These are phyloP conservation scores for Mohoua ochrocephala DNA, from an alignment of 2,113 vertebrate genomes.

Conservation along the genomic window DNA sequence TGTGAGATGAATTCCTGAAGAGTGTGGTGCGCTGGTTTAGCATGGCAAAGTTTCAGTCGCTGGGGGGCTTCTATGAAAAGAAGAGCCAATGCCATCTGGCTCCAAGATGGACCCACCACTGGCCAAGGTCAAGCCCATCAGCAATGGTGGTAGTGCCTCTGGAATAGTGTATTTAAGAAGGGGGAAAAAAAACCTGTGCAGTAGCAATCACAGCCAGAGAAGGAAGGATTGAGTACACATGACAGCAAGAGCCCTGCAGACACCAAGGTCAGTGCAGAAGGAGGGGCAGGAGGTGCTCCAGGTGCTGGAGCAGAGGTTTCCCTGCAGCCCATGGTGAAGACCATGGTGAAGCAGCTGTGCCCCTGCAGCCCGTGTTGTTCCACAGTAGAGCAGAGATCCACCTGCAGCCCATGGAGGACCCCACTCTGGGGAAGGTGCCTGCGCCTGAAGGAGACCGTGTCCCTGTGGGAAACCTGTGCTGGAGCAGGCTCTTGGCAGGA, in stretches of 20 bases:
- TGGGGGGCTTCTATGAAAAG: not conserved
- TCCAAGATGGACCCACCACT: not conserved
- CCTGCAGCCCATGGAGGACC: not conserved
- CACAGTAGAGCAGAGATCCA: not conserved
- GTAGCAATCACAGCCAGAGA: not conserved
- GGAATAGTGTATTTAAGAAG: not conserved
- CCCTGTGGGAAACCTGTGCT: not conserved
- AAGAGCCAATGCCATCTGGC: not conserved
- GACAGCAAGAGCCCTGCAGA: not conserved
- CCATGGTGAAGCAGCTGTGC: not conserved
- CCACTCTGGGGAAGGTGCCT: not conserved
- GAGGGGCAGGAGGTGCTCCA: not conserved
- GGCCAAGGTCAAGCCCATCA: not conserved
- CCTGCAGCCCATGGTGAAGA: not conserved
- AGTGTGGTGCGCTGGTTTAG: not conserved
- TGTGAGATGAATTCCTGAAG: no score
- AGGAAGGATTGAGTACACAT: not conserved
- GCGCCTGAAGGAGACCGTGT: not conserved
- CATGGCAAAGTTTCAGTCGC: not conserved
- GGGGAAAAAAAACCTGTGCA: no score
- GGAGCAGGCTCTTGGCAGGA: not conserved
- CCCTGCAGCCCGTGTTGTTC: not conserved
- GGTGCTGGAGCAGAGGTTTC: not conserved
- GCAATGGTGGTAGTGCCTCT: rapidly evolving
- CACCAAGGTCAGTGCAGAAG: not conserved